A percentile compares a stretch with the other conserved stretches of the same genome.
phyloP scores from a whole-genome alignment of 1,140 invertebrate genomes.

The Latrodectus geometricus region DNA sequence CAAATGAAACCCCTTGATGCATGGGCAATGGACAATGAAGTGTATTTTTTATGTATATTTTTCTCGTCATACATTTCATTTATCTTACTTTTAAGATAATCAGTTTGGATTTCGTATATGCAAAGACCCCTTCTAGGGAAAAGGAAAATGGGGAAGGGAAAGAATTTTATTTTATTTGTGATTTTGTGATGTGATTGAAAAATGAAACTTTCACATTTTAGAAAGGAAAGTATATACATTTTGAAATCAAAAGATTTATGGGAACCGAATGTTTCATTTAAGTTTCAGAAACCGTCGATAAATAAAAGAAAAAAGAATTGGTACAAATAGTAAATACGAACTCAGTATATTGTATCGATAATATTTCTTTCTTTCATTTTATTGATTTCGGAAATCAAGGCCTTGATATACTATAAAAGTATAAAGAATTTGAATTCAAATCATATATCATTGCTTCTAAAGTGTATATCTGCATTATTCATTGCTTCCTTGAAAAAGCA shows the following conservation, averaged over 20 bases:
- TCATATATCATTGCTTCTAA: too few relatives aligned
- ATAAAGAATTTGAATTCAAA: too few relatives aligned
- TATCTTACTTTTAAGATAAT: constrained; percentile 59
- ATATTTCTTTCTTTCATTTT: too few relatives aligned
- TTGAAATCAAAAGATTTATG: constrained; percentile 55
- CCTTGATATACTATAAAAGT: too few relatives aligned
- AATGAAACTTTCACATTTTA: constrained; percentile 33
- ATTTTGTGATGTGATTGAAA: constrained; percentile 48
- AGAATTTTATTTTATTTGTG: constrained; percentile 44
- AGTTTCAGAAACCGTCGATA: background rate
- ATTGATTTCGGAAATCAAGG: too few relatives aligned
- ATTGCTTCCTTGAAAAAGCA: too few relatives aligned
- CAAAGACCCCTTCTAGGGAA: constrained; percentile 47
- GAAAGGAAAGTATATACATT: constrained; percentile 11
- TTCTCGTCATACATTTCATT: constrained; percentile 49
- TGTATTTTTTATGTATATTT: constrained; percentile 10
- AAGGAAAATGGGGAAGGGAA: constrained; percentile 8
- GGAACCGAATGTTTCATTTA: constrained; percentile 56
- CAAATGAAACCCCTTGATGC: constrained; percentile 57
- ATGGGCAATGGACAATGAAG: constrained; percentile 48
- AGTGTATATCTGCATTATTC: too few relatives aligned
- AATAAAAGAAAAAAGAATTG: too few relatives aligned
- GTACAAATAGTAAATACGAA: too few relatives aligned
- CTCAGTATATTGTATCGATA: too few relatives aligned
- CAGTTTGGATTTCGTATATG: constrained; percentile 58